phyloP scores from a whole-genome alignment of 2,797 vertebrate species.

The Brotula barbata region DNA sequence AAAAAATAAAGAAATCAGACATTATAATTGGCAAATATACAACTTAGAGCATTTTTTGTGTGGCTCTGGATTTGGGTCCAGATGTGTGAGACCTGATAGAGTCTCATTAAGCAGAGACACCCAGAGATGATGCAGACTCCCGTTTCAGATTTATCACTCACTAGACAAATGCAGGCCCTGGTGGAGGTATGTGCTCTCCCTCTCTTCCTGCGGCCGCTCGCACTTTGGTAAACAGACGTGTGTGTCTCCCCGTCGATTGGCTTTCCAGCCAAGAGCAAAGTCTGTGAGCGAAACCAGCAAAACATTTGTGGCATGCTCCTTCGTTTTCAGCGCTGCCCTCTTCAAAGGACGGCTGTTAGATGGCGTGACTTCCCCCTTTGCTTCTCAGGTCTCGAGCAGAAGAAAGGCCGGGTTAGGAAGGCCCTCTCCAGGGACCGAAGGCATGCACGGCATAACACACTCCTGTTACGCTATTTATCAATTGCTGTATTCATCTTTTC shows the following conservation, averaged over 20 bases:
- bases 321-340: slow-evolving; percentile 69
- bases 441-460: slow-evolving; percentile 77
- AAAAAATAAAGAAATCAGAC: too few relatives aligned
- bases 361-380: slow-evolving; percentile 65
- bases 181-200: too few relatives aligned
- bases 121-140: too few relatives aligned
- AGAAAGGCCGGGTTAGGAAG: slow-evolving; percentile 70
- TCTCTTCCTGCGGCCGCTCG: too few relatives aligned
- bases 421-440: slow-evolving; percentile 80
- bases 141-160: too few relatives aligned
- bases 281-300: slow-evolving; percentile 53
- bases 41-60: too few relatives aligned
- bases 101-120: too few relatives aligned
- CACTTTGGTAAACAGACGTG: neutral
- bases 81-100: too few relatives aligned
- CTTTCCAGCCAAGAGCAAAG: slow-evolving; percentile 41
- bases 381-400: slow-evolving; percentile 69
- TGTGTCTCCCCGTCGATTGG: slow-evolving; percentile 3
- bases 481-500: slow-evolving; percentile 73
- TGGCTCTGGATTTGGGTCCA: too few relatives aligned
- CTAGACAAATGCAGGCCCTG: too few relatives aligned
- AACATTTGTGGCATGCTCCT: slow-evolving; percentile 75
- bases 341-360: slow-evolving; percentile 77
- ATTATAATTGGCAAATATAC: too few relatives aligned
- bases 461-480: slow-evolving; percentile 79